These are phyloP conservation scores for Pseudococcus longispinus DNA, from an alignment of 2,888 invertebrate genomes.

Conservation along the genomic window DNA sequence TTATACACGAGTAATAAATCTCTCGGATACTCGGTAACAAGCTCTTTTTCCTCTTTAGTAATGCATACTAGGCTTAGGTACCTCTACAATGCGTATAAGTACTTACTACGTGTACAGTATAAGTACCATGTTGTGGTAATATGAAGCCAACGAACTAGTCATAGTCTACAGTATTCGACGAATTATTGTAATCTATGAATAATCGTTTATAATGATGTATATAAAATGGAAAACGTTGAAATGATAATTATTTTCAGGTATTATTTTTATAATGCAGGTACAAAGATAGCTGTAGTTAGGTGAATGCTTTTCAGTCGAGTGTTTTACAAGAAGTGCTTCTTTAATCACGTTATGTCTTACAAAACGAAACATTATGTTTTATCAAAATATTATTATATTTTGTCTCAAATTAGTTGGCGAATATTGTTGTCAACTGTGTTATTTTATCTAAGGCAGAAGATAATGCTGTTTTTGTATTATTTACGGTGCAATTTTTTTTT, in stretches of 20 bases:
- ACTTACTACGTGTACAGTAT: not conserved
- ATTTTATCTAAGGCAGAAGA: not conserved
- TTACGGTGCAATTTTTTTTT: not conserved
- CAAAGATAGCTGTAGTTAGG: too few species aligned
- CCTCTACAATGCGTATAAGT: not conserved
- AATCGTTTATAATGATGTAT: slow-evolving; percentile 20
- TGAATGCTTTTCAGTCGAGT: too few species aligned
- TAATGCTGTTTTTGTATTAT: too few species aligned
- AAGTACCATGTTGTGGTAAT: not conserved
- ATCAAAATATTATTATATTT: not conserved
- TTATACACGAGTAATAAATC: slow-evolving; percentile 20
- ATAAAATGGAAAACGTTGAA: not conserved
- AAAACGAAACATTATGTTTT: not conserved
- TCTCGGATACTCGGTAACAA: not conserved
- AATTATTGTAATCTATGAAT: slow-evolving; percentile 17
- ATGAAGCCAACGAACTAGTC: not conserved
- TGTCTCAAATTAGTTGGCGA: not conserved
- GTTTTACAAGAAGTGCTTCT: too few species aligned
- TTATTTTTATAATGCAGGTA: not conserved
- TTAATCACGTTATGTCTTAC: not conserved
- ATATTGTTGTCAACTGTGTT: not conserved
- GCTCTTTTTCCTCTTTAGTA: not conserved
- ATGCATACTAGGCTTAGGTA: not conserved
- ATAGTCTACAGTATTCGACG: not conserved
- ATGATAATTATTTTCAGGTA: not conserved